A percentile compares a stretch with the other conserved stretches of the same genome.
phyloP scores from a whole-genome alignment of 2,797 vertebrate genomes.

The Chiroxiphia lanceolata region DNA sequence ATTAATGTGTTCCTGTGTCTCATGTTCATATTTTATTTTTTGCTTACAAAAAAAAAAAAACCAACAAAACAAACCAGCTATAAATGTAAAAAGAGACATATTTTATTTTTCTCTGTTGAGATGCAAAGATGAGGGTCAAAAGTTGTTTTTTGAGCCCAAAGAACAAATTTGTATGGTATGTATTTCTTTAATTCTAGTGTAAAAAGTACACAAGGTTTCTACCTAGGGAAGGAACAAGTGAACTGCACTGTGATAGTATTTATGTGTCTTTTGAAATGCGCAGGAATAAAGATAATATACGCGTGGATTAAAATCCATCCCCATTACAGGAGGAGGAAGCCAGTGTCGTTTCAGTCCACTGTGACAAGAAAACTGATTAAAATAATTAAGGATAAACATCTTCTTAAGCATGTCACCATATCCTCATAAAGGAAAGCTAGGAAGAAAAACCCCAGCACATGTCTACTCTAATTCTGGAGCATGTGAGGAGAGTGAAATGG shows the following conservation, averaged over 20 bases:
- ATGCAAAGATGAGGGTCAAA: not conserved
- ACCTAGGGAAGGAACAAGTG: not conserved
- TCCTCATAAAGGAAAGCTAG: not conserved
- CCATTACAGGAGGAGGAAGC: not conserved
- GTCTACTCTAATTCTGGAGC: not conserved
- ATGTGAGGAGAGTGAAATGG: not conserved
- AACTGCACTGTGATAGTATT: not conserved
- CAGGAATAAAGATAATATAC: not conserved
- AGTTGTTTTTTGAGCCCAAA: not conserved
- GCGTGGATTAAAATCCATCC: not conserved
- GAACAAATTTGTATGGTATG: not conserved
- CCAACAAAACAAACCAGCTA: not conserved
- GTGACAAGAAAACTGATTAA: not conserved
- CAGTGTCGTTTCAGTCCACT: not conserved
- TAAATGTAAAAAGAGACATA: not conserved
- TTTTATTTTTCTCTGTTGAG: not conserved
- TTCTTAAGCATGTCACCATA: fast-evolving
- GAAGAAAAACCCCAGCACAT: not conserved
- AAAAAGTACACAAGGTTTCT: not conserved
- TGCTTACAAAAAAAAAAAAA: not conserved
- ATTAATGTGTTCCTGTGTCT: not conserved
- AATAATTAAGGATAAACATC: not conserved
- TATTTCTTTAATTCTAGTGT: not conserved
- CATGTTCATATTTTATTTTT: not conserved
- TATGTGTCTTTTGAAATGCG: not conserved